phyloP scores from a whole-genome alignment of 2,888 invertebrate genomes.

The Eueremaeus valkanovi region DNA sequence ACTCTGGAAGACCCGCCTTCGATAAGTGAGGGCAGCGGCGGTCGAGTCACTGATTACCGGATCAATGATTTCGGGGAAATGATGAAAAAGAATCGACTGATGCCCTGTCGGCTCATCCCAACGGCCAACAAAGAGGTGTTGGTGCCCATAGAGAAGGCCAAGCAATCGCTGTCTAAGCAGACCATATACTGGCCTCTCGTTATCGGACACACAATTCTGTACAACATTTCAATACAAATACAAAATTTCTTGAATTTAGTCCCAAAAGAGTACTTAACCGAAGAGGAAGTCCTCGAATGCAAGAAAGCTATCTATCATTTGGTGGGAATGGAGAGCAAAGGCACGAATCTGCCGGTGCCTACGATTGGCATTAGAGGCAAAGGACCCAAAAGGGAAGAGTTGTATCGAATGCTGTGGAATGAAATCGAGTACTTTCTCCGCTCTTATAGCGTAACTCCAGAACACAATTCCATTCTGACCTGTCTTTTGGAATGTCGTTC shows the following conservation, averaged over 20 bases:
- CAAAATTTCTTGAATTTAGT: constrained; percentile 75
- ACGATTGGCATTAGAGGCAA: constrained; percentile 53
- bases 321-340: constrained; percentile 73
- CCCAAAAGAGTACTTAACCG: constrained; percentile 72
- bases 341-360: constrained; percentile 73
- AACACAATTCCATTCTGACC: constrained; percentile 71
- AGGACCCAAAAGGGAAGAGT: constrained; percentile 64
- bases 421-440: constrained; percentile 80
- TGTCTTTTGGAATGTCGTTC: constrained; percentile 69
- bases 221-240: constrained; percentile 71
- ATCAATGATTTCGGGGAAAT: constrained; percentile 78
- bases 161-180: constrained; percentile 67
- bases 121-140: constrained; percentile 31
- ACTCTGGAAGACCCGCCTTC: constrained; percentile 92
- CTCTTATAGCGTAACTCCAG: constrained; percentile 69
- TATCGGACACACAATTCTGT: constrained; percentile 80
- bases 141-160: constrained; percentile 54
- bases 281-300: constrained; percentile 81
- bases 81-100: constrained; percentile 75
- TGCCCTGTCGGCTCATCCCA: constrained; percentile 56
- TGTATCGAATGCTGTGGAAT: constrained; percentile 82
- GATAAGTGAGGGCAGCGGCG: constrained; percentile 89
- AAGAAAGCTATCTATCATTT: constrained; percentile 77
- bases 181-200: constrained; percentile 75
- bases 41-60: constrained; percentile 86